phyloP scores from a whole-genome alignment of 2,797 vertebrate genomes.

The Eutrigla gurnardus region DNA sequence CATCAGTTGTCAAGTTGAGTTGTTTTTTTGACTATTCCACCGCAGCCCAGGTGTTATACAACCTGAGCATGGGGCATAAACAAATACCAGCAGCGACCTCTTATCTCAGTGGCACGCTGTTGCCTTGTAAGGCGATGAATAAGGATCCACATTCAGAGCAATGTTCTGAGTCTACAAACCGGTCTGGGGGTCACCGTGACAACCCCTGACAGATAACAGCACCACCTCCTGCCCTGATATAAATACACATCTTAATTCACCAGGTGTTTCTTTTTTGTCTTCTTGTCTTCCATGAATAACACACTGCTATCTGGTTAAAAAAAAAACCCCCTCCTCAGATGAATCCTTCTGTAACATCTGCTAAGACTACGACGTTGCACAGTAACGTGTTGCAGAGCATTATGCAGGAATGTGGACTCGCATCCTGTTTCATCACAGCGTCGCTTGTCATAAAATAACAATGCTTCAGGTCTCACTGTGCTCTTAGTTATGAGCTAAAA shows the following conservation, averaged over 20 bases:
- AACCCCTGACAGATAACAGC: conserved; percentile 41
- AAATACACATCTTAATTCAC: conserved; percentile 27
- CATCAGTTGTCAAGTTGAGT: no score
- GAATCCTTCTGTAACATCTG: conserved; percentile 7
- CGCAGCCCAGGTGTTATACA: neutral
- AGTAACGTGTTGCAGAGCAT: neutral
- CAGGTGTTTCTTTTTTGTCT: conserved; percentile 55
- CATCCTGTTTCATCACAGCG: neutral
- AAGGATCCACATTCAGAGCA: neutral
- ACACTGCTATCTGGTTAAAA: conserved; percentile 25
- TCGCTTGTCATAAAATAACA: neutral
- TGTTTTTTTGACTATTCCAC: no score
- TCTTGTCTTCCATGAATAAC: conserved; percentile 16
- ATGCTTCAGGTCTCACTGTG: neutral
- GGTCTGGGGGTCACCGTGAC: conserved; percentile 13
- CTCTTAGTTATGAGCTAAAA: neutral
- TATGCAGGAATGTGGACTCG: neutral
- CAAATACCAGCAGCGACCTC: neutral
- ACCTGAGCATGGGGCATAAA: neutral
- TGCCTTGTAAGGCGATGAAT: conserved; percentile 5
- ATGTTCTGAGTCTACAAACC: conserved; percentile 31
- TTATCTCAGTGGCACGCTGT: neutral
- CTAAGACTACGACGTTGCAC: neutral
- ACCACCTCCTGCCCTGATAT: conserved; percentile 7
- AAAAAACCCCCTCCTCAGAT: conserved; percentile 8